phyloP scores from a whole-genome alignment of 2,797 vertebrate species.

The Helicolenus hilgendorfi region DNA sequence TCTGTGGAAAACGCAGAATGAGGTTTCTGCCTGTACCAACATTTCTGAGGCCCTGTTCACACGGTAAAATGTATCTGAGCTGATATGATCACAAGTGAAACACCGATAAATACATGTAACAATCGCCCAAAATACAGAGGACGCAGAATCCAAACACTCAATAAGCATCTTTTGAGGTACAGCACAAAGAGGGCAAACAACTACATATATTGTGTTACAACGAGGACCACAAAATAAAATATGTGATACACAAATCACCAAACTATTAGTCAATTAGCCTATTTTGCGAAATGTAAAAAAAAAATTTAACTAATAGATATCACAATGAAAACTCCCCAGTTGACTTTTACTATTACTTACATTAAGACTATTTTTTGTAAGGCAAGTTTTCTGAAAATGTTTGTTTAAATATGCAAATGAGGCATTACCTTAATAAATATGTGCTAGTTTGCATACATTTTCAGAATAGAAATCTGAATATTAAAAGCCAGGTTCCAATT shows the following conservation, averaged over 20 bases:
- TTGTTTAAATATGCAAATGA: too few species aligned
- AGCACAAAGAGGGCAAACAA: background rate
- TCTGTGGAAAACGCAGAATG: conserved; percentile 2
- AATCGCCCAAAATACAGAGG: background rate
- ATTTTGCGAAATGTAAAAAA: too few species aligned
- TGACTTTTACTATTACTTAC: too few species aligned
- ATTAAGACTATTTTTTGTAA: too few species aligned
- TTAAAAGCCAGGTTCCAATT: too few species aligned
- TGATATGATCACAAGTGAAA: background rate
- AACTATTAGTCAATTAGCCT: background rate
- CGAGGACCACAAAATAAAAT: background rate
- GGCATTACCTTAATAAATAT: too few species aligned
- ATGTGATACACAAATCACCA: background rate
- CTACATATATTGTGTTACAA: background rate
- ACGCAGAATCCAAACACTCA: background rate
- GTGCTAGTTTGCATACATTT: too few species aligned
- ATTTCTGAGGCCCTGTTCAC: background rate
- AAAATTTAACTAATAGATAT: too few species aligned
- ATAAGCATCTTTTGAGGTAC: background rate
- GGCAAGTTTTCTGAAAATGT: too few species aligned
- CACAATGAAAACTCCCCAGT: too few species aligned
- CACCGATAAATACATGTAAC: background rate
- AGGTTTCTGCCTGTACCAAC: background rate
- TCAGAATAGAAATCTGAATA: too few species aligned
- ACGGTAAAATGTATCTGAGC: background rate